Evolutionary conservation across 2,888 invertebrate species (phyloP).

Genomic region (Nipponacmea schrenckii): DNA sequence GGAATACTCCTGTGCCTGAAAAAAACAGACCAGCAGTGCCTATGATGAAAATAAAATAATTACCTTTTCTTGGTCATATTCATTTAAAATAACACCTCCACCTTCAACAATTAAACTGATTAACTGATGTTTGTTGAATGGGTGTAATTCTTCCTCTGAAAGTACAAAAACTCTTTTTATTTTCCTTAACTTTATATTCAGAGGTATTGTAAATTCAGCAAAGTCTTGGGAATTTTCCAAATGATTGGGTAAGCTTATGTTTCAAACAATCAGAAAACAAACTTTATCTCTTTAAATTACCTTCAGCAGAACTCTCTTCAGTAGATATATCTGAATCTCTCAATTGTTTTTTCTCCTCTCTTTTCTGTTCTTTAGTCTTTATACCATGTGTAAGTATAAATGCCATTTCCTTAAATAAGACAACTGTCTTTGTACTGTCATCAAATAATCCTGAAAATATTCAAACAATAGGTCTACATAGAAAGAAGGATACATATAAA

Average conservation of each 20-base stretch:
- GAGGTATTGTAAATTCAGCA: no score
- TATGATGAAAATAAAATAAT: no score
- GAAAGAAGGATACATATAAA: background rate
- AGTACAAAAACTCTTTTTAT: constrained; percentile 4
- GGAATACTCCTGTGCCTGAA: no score
- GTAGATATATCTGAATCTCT: constrained; percentile 47
- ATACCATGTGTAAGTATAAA: constrained; percentile 58
- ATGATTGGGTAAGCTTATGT: background rate
- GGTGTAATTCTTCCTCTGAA: constrained; percentile 50
- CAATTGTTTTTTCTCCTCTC: constrained; percentile 46
- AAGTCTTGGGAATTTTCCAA: background rate
- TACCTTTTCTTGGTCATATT: constrained; percentile 38
- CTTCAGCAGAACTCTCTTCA: constrained; percentile 47
- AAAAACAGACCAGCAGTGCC: no score
- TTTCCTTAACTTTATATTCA: no score
- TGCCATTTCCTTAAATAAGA: constrained; percentile 47
- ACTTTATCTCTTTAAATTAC: constrained; percentile 24
- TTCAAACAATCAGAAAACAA: background rate
- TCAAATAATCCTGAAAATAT: constrained; percentile 35
- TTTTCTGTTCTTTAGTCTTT: constrained; percentile 43
- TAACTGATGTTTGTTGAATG: constrained; percentile 73
- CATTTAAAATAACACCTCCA: constrained; percentile 75
- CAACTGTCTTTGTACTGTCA: constrained; percentile 12
- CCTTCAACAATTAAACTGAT: constrained; percentile 74
- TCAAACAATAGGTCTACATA: background rate